Conservation (phyloP, 2,888 invertebrate species). For the Trichogramma evanescens region DNA sequence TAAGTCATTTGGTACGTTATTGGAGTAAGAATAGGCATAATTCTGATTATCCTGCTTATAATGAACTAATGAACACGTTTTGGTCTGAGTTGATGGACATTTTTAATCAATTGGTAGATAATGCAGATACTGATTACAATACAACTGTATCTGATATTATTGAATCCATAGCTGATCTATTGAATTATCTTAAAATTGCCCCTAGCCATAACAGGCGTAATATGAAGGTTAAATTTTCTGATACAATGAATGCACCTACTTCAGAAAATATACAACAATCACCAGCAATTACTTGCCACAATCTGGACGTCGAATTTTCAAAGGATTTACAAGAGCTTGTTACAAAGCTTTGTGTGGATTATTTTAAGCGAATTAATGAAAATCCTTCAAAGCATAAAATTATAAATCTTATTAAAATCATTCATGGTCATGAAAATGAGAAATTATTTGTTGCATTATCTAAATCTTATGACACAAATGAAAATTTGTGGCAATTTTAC, state of each 20-base stretch:
- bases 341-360: slow-evolving; percentile 49
- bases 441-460: slow-evolving; percentile 50
- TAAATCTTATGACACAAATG: slow-evolving; percentile 34
- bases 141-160: slow-evolving; percentile 14
- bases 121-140: slow-evolving; percentile 22
- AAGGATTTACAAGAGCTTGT: slow-evolving; percentile 49
- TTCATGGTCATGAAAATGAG: slow-evolving; percentile 54
- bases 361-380: slow-evolving; percentile 52
- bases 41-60: slow-evolving; percentile 38
- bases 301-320: slow-evolving; percentile 41
- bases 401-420: slow-evolving; percentile 51
- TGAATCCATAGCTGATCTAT: slow-evolving; percentile 48
- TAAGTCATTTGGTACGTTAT: slow-evolving; percentile 51
- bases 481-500: slow-evolving; percentile 42
- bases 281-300: slow-evolving; percentile 10
- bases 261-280: slow-evolving; percentile 23
- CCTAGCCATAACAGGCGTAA: slow-evolving; percentile 46
- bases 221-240: slow-evolving; percentile 53
- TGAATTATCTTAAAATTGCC: slow-evolving; percentile 47
- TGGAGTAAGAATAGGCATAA: slow-evolving; percentile 51
- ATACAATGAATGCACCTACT: slow-evolving; percentile 21
- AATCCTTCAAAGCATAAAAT: slow-evolving; percentile 47
- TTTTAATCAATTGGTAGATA: slow-evolving; percentile 33
- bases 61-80: slow-evolving; percentile 42
- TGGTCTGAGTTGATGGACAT: slow-evolving; percentile 43